Evolutionary conservation across 2,797 vertebrate genomes (phyloP).

Genomic region (Enteromius radiatus): DNA sequence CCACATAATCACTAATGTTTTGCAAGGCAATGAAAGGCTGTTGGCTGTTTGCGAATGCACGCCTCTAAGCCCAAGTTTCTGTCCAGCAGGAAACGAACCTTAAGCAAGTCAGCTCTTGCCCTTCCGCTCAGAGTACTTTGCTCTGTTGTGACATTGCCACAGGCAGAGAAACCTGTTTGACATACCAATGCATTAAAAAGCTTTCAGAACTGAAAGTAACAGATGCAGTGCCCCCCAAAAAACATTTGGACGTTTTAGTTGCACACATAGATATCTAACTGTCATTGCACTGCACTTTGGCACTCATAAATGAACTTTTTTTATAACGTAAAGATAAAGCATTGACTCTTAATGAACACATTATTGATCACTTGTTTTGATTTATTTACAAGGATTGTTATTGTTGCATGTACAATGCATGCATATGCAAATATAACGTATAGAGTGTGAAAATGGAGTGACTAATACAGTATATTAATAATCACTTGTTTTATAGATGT

Average conservation of each 20-base stretch:
- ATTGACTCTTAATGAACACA: not conserved
- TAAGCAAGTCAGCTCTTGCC: conserved; percentile 31
- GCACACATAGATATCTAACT: not conserved
- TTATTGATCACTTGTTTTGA: not conserved
- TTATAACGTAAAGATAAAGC: not conserved
- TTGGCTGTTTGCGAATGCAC: not conserved
- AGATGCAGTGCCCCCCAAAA: not conserved
- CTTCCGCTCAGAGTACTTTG: conserved; percentile 27
- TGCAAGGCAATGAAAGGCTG: conserved; percentile 15
- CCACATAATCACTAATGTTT: conserved; percentile 14
- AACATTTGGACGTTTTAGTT: not conserved
- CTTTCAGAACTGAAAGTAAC: not conserved
- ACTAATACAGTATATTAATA: not conserved
- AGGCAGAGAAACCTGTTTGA: conserved; percentile 34
- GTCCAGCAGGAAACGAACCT: conserved; percentile 38
- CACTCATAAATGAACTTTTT: too few relatives aligned
- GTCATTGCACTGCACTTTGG: not conserved
- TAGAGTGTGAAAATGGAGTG: not conserved
- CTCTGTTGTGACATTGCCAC: conserved; percentile 15
- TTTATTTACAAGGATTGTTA: not conserved
- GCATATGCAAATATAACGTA: not conserved
- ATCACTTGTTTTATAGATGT: not conserved
- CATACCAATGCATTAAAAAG: conserved; percentile 28
- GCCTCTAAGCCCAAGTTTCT: conserved; percentile 10
- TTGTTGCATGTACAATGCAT: not conserved